Base-by-base conservation (phyloP, 2,797 vertebrate species). In the Apodemus agrarius region DNA sequence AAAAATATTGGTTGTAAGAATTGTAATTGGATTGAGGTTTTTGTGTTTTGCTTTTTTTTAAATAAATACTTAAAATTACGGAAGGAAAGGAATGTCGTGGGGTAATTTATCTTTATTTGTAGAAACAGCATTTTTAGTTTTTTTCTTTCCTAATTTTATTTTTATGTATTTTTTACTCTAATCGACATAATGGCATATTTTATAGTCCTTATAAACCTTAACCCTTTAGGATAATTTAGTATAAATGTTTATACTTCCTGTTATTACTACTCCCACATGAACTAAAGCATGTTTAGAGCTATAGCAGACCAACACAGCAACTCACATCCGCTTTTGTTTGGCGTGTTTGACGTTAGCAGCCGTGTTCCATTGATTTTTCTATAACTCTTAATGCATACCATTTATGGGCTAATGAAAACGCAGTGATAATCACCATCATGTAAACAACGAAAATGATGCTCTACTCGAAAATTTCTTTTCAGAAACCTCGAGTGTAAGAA, bases 291-390 rank as follows among this genome's bases (percentile, higher is more conserved):
- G 91, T 79, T 98, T 98, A 94, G 82, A 96, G 89, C 83, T 91
- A 54, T 97, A 96, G 98, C 63, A 97, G 97, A 43, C 81, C 90
- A 83, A 63, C 43, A 97, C 97, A 88, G 29, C 49, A 96, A 86
- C 91, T 78, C 59, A 46, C 26, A 3, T 93, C 89, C 79, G 6
- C 22, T 96, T 93, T 97, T 98, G 95, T 97, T 94, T 97, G 97
- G 97, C 84, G 90, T 96, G 65, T 88, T 91, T 96, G 75, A 94
- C 94, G 59, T 97, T 89, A 98, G 95, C 90, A 97, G 93, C 97
- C 97, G 82, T 92, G 94, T 95, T 72, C 1, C 97, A 86, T 93
- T 96, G 94, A 75, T 59, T 97, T 97, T 72, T 87, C 95, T 0
- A 0, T 96, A 94, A 93, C 91, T 98, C 97, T 97, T 92, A 94